Evolutionary conservation across 2,888 invertebrate species (phyloP).

Genomic region (Cephus pulcher): DNA sequence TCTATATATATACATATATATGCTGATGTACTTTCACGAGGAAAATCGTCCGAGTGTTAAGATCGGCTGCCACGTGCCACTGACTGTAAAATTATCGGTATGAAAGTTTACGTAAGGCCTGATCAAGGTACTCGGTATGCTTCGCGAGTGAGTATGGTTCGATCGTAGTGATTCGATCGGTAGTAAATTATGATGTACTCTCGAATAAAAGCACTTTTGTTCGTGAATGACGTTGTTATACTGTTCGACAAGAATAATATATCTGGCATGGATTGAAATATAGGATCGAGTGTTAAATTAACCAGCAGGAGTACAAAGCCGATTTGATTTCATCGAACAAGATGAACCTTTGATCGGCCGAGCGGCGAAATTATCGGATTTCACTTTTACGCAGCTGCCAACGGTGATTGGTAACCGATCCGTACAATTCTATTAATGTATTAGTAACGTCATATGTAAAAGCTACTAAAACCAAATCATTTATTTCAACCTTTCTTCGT

Average conservation of each 20-base stretch:
- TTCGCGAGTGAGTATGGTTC: neutral
- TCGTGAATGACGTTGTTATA: neutral
- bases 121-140: neutral
- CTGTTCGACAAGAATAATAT: neutral
- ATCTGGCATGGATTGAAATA: neutral
- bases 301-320: neutral
- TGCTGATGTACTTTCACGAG: neutral
- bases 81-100: neutral
- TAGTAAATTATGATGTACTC: neutral
- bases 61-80: neutral
- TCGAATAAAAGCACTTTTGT: neutral
- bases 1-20: neutral
- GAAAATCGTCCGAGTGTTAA: neutral
- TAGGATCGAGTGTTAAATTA: neutral
- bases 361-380: neutral
- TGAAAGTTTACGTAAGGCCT: neutral
- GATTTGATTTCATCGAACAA: neutral
- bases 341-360: neutral
- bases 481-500: neutral
- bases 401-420: neutral
- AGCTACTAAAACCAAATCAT: neutral
- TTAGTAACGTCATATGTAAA: neutral
- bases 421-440: neutral
- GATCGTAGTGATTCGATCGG: neutral
- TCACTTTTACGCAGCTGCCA: neutral